These are phyloP conservation scores for Parazoanthus atlanticus DNA, from an alignment of 92 coral and sea anemone genomes.

Conservation along the genomic window DNA sequence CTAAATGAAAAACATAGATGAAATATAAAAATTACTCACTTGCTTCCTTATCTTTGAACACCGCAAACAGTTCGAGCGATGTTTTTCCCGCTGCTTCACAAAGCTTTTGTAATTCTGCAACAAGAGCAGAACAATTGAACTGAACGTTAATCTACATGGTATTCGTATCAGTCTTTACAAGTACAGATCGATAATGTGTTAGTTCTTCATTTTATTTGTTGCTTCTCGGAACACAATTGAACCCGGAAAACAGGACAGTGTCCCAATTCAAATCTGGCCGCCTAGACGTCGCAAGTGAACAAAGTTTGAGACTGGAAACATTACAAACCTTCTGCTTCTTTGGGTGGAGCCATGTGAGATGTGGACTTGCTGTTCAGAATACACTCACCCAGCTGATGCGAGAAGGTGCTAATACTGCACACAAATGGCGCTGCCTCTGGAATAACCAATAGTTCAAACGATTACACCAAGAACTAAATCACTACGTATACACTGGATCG, in stretches of 20 bases:
- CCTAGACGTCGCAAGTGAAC: background rate
- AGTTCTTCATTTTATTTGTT: no score
- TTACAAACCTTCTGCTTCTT: conserved; percentile 89
- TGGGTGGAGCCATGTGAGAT: conserved; percentile 95
- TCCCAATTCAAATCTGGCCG: background rate
- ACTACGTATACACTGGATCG: background rate
- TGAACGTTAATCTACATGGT: background rate
- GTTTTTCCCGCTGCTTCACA: conserved; percentile 85
- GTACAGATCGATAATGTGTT: background rate
- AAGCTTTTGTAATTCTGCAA: conserved; percentile 69
- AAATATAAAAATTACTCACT: conserved; percentile 46
- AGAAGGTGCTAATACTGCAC: conserved; percentile 69
- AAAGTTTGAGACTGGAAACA: background rate
- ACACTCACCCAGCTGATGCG: conserved; percentile 88
- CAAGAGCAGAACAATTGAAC: conserved; percentile 1
- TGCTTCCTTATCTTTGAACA: conserved; percentile 59
- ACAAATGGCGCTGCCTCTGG: conserved; percentile 64
- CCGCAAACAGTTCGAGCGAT: conserved; percentile 77
- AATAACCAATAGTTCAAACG: background rate
- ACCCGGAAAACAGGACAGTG: no score
- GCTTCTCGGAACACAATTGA: no score
- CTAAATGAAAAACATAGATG: background rate
- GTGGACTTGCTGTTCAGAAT: conserved; percentile 90
- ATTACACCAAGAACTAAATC: background rate
- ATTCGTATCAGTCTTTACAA: background rate